Base-by-base conservation (phyloP, 2,113 vertebrate species). In the Periophthalmodon schlosseri region DNA sequence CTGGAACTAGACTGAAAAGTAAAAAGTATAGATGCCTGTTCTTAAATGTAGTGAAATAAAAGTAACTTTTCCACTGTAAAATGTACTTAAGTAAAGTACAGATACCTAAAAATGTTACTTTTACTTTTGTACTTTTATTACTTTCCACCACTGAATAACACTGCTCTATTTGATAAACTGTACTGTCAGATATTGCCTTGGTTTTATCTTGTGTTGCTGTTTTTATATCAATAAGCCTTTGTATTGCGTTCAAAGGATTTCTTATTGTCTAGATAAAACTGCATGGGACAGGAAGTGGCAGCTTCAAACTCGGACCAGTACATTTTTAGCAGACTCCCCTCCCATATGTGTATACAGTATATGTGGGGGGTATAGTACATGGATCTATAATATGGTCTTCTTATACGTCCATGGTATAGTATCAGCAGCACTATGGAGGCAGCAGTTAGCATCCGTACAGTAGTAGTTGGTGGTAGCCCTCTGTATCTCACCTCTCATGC, bases 161-260 rank as follows among this genome's bases (percentile, higher is more conserved):
- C 39, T 44, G 39, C 39, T 44, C 77, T 83, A 66, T 52, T 67
- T 11, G 16, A 81, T 80, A 81, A 78, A 77, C 72, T 78, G 75
- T 81, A 66, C 57, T 39, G 81, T 90, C 82, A 72, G 20, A 76
- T 81, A 78, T 82, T 81, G 82, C 83, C 85, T 84, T 75, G 57
- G 54, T 67, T 77, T 81, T 72, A 49, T 67, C n/a, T 46, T 46
- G 34, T 46, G 20, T 20, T 28, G 34, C 34, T 21, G 6, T 68
- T 46, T 65, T 68, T 57, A 47, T 0, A 5, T 68, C 52, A n/a
- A 33, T 36, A 60, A 79, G 74, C 65, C 64, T 86, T 72, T 56
- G 11, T 46, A 15, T 44, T 5, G 47, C 36, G 58, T 70, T 10
- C 28, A 47, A 79, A 73, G 47, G 68, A 76, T 76, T 78, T 87